Conservation (phyloP, 1,140 invertebrate genomes). For the Eurosta solidaginis region DNA sequence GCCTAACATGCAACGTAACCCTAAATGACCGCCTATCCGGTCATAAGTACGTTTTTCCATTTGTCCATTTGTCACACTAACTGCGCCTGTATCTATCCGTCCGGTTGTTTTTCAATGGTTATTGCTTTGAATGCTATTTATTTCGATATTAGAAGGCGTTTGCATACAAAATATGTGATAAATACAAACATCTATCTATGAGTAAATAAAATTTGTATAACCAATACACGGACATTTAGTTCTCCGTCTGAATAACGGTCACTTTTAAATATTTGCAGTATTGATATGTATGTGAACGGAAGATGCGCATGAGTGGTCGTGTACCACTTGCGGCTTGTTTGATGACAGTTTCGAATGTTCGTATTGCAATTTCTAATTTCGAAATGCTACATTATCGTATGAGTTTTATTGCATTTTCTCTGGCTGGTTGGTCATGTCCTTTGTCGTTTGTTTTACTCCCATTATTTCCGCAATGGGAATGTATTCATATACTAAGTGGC, state of each 20-base stretch:
- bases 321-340: not conserved
- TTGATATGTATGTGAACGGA: not conserved
- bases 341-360: not conserved
- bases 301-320: not conserved
- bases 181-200: not conserved
- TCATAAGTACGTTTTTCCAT: slow-evolving; percentile 12
- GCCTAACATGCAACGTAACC: slow-evolving; percentile 12
- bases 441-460: no score
- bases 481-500: no score
- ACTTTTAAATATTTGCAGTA: not conserved
- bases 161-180: not conserved
- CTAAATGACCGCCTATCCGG: slow-evolving; percentile 26
- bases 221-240: not conserved
- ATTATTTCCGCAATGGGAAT: no score
- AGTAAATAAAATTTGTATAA: not conserved
- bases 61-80: slow-evolving; percentile 20
- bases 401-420: not conserved
- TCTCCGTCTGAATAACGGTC: not conserved
- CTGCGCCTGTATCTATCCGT: not conserved
- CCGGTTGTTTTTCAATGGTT: not conserved
- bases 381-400: not conserved
- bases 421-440: not conserved
- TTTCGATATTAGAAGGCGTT: slow-evolving; percentile 10
- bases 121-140: not conserved
- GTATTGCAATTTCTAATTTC: not conserved